These are phyloP conservation scores for Lophotis ruficrista DNA, from an alignment of 2,113 vertebrate species.

Conservation along the genomic window DNA sequence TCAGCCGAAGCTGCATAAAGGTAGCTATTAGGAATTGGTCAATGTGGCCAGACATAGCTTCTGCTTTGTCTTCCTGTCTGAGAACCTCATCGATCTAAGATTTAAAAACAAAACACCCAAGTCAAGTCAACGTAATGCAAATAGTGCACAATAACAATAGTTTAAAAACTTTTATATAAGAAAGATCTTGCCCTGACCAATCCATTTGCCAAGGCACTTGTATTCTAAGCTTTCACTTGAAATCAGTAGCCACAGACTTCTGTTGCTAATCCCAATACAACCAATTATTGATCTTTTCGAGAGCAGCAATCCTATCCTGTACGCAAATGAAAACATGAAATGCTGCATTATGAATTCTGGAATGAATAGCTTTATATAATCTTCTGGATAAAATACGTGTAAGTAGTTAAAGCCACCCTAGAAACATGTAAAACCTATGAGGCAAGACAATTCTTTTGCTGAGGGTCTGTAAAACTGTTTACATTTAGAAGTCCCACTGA, in stretches of 20 bases:
- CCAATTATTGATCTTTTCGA: not conserved
- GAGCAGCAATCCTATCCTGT: not conserved
- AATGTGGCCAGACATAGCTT: slow-evolving; percentile 98
- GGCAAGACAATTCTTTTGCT: not conserved
- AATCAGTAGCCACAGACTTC: not conserved
- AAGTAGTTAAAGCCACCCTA: not conserved
- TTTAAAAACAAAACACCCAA: not conserved
- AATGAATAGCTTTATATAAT: not conserved
- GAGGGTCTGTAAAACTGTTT: not conserved
- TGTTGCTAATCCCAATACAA: not conserved
- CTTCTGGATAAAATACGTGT: not conserved
- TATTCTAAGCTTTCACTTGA: not conserved
- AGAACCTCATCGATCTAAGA: slow-evolving; percentile 94
- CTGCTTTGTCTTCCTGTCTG: slow-evolving; percentile 94
- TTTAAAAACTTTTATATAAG: not conserved
- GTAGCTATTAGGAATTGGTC: slow-evolving; percentile 98
- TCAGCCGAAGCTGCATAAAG: slow-evolving; percentile 95
- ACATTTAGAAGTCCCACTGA: not conserved
- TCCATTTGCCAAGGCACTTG: not conserved
- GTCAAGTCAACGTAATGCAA: not conserved
- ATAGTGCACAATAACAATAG: not conserved
- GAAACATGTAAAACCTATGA: not conserved
- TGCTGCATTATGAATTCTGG: not conserved
- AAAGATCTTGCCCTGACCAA: not conserved
- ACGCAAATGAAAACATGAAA: not conserved